Evolutionary conservation across 23 tunicate genomes (phyloP).

Genomic region (Diplosoma virens): DNA sequence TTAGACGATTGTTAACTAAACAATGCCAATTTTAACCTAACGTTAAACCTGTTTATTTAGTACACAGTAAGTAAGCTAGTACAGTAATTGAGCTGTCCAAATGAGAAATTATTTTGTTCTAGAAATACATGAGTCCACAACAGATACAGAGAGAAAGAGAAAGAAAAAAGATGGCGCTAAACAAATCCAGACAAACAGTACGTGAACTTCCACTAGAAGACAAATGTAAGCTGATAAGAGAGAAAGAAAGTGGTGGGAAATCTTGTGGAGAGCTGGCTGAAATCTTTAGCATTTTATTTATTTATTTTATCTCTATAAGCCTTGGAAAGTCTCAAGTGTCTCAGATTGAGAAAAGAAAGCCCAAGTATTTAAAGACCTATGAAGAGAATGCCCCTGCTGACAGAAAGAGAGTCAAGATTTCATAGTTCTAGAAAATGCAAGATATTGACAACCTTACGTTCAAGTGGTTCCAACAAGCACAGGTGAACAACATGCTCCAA

Average conservation of each 20-base stretch:
- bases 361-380: background rate
- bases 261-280: background rate
- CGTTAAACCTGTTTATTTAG: no score
- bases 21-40: no score
- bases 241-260: background rate
- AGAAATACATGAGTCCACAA: no score
- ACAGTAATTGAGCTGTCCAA: no score
- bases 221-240: constrained; percentile 2
- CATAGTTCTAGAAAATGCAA: background rate
- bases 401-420: background rate
- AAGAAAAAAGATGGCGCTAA: background rate
- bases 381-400: background rate
- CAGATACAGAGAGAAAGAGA: no score
- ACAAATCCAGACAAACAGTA: background rate
- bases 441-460: no score
- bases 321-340: background rate
- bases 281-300: background rate
- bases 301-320: no score
- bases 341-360: background rate
- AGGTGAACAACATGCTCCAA: constrained; percentile 7
- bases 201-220: background rate
- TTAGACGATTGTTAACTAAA: no score
- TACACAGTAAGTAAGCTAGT: no score
- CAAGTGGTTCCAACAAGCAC: no score
- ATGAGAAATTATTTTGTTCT: no score